Conservation (phyloP, 2,888 invertebrate species). For the Tachystola acroxantha region DNA sequence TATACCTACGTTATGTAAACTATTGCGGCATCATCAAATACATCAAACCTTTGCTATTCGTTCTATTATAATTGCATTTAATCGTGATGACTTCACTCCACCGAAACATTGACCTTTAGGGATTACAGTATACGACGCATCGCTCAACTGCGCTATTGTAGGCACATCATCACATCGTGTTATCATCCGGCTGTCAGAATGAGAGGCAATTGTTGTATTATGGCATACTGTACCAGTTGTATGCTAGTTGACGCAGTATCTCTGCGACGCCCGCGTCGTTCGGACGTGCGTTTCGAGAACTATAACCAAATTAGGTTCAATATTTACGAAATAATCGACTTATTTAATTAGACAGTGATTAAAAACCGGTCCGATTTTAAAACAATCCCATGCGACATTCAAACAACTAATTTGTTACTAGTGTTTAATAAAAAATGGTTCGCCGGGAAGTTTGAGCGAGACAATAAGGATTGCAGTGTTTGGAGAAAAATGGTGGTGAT, state of each 20-base stretch:
- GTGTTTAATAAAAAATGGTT: constrained; percentile 21
- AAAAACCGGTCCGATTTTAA: constrained; percentile 8
- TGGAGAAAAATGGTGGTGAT: constrained; percentile 34
- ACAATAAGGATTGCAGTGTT: constrained; percentile 56
- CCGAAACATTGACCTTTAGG: constrained; percentile 71
- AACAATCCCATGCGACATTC: constrained; percentile 12
- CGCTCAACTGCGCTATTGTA: constrained; percentile 5
- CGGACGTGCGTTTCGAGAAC: constrained; percentile 15
- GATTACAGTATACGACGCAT: constrained; percentile 28
- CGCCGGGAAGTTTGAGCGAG: constrained; percentile 28
- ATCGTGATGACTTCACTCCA: constrained; percentile 62
- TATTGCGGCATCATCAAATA: too few relatives aligned
- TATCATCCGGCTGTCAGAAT: constrained; percentile 13
- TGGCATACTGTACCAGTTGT: constrained; percentile 1
- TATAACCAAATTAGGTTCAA: not conserved
- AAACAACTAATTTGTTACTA: not conserved
- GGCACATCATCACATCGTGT: constrained; percentile 19
- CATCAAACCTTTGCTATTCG: too few relatives aligned
- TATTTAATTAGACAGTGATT: not conserved
- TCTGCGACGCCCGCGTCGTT: constrained; percentile 13
- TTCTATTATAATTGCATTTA: constrained; percentile 42
- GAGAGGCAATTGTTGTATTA: constrained; percentile 5
- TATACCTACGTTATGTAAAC: too few relatives aligned
- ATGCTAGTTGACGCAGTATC: constrained; percentile 15
- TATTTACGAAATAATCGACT: not conserved